Percentiles rank a stretch among this genome's conserved stretches.
Conservation (phyloP, 2,888 invertebrate genomes). For the Heliconius cydno region DNA sequence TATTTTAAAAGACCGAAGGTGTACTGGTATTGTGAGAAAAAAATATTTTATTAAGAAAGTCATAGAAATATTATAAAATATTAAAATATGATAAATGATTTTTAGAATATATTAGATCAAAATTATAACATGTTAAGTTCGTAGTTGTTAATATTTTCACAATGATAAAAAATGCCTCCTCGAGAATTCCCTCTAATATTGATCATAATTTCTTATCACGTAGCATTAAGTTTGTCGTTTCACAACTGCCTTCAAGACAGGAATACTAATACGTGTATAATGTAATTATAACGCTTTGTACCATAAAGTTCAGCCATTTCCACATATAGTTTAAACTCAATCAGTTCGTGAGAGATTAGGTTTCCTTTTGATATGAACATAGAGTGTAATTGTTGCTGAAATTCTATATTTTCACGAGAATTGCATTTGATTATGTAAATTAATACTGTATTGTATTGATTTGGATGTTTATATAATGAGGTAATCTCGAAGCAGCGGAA, state of each 20-base stretch:
- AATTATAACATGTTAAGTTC: too few species aligned
- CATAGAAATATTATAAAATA: too few species aligned
- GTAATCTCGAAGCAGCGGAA: too few species aligned
- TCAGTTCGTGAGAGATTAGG: constrained; percentile 25
- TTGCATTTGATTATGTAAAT: neutral
- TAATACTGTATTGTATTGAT: neutral
- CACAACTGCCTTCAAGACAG: constrained; percentile 16
- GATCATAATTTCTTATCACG: constrained; percentile 21
- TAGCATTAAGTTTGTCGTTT: constrained; percentile 9
- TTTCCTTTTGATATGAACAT: constrained; percentile 21
- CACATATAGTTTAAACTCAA: constrained; percentile 26
- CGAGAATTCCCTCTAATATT: neutral
- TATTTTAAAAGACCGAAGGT: too few species aligned
- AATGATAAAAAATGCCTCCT: too few species aligned
- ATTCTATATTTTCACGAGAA: constrained; percentile 7
- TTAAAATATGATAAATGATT: too few species aligned
- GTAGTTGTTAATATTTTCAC: too few species aligned
- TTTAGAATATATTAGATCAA: too few species aligned
- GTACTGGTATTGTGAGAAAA: too few species aligned
- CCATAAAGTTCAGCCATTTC: constrained; percentile 17
- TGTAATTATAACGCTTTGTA: constrained; percentile 23
- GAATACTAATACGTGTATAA: constrained; percentile 24
- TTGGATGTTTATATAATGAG: neutral
- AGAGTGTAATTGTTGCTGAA: constrained; percentile 13
- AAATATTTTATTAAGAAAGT: too few species aligned